These are phyloP conservation scores for Orchestia grillus DNA, from an alignment of 1,140 invertebrate species.

Conservation along the genomic window DNA sequence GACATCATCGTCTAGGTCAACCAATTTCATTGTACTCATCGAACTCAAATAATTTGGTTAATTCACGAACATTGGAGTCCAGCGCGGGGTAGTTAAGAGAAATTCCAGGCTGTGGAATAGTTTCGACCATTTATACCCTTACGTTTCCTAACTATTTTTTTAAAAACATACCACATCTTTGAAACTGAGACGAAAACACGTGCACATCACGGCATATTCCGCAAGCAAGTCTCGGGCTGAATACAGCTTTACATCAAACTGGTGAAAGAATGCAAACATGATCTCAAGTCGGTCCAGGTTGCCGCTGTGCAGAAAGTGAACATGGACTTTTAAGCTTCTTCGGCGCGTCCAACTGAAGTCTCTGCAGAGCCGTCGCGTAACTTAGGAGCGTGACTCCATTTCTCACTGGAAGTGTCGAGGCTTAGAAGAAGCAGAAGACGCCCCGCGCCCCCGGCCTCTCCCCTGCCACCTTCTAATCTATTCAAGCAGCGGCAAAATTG, in stretches of 20 bases:
- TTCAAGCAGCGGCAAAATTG: neutral
- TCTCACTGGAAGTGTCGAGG: neutral
- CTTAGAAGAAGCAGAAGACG: neutral
- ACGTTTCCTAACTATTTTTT: too few species aligned
- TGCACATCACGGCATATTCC: too few species aligned
- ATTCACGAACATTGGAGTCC: too few species aligned
- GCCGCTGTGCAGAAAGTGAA: neutral
- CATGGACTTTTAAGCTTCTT: neutral
- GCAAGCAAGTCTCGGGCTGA: neutral
- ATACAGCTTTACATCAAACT: neutral
- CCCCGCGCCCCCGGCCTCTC: neutral
- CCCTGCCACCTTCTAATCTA: neutral
- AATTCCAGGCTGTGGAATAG: too few species aligned
- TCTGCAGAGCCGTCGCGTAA: neutral
- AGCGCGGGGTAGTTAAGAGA: too few species aligned
- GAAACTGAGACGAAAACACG: too few species aligned
- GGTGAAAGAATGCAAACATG: neutral
- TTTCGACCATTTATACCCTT: too few species aligned
- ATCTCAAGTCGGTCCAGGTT: neutral
- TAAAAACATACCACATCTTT: too few species aligned
- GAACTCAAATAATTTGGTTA: too few species aligned
- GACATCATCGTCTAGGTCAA: too few species aligned
- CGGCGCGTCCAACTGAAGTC: neutral
- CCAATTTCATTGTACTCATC: too few species aligned
- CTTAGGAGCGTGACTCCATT: neutral